Evolutionary conservation across 1,140 invertebrate species (phyloP).

Genomic region (Dufourea novaeangliae): DNA sequence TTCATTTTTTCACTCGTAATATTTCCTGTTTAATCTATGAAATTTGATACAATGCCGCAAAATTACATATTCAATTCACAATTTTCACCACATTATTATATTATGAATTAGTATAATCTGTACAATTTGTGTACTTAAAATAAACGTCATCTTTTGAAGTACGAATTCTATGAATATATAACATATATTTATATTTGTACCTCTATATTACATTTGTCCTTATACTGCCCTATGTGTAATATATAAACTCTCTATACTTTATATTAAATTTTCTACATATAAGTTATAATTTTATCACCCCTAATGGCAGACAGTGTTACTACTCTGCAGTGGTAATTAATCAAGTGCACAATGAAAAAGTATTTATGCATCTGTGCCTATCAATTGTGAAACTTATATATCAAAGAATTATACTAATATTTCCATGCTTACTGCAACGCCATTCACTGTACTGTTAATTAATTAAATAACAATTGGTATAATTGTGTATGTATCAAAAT

Average conservation of each 20-base stretch:
- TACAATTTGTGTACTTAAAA: constrained; percentile 49
- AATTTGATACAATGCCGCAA: constrained; percentile 21
- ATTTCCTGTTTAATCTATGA: not conserved
- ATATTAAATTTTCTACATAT: constrained; percentile 46
- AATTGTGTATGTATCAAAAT: not conserved
- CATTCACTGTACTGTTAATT: not conserved
- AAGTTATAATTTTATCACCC: constrained; percentile 37
- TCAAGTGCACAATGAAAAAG: constrained; percentile 18
- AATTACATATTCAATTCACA: constrained; percentile 33
- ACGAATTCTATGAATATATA: constrained; percentile 56
- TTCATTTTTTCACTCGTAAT: constrained; percentile 13
- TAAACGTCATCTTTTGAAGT: constrained; percentile 45
- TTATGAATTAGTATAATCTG: constrained; percentile 27
- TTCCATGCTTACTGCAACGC: not conserved
- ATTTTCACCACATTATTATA: constrained; percentile 30
- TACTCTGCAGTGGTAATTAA: constrained; percentile 30
- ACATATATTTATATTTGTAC: constrained; percentile 57
- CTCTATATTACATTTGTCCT: constrained; percentile 63
- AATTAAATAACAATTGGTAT: constrained; percentile 10
- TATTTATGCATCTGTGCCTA: constrained; percentile 6
- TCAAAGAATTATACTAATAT: constrained; percentile 1
- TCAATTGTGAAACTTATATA: constrained; percentile 3
- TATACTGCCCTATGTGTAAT: constrained; percentile 38
- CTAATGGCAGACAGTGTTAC: constrained; percentile 29
- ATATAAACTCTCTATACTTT: constrained; percentile 49